These are phyloP conservation scores for Stylophora pistillata DNA, from an alignment of 64 coral and sea anemone species.

Conservation along the genomic window DNA sequence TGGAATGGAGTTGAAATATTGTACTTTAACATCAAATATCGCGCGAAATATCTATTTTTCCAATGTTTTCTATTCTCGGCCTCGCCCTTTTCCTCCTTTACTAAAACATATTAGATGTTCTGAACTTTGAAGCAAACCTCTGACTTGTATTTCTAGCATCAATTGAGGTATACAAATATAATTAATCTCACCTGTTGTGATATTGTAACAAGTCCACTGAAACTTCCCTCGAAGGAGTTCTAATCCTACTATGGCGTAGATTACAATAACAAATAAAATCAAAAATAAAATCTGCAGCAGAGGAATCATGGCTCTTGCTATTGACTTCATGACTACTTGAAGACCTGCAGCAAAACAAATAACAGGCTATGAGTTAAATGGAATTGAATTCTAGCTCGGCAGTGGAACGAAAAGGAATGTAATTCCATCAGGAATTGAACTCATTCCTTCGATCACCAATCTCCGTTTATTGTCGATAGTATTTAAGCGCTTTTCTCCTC, in stretches of 20 bases:
- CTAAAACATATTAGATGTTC: no score
- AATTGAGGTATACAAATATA: background rate
- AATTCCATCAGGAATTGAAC: no score
- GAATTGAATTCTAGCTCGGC: background rate
- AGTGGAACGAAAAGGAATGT: background rate
- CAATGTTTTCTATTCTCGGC: no score
- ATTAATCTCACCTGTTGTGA: slow-evolving; percentile 50
- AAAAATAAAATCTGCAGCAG: slow-evolving; percentile 94
- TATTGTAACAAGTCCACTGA: slow-evolving; percentile 79
- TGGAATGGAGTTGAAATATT: no score
- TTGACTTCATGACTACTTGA: slow-evolving; percentile 99
- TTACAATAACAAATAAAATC: slow-evolving; percentile 94
- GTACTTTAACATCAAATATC: no score
- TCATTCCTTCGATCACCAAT: no score
- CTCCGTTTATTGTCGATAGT: no score
- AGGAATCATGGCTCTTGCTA: slow-evolving; percentile 94
- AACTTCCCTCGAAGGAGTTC: slow-evolving; percentile 88
- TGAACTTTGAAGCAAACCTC: no score
- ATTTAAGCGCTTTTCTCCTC: no score
- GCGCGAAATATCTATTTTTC: no score
- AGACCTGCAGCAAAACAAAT: slow-evolving; percentile 64
- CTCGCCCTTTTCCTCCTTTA: no score
- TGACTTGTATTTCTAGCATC: no score
- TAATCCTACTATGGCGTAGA: slow-evolving; percentile 97
- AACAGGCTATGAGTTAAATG: background rate